These are phyloP conservation scores for Agrilus mali DNA, from an alignment of 2,888 invertebrate species.

Conservation along the genomic window DNA sequence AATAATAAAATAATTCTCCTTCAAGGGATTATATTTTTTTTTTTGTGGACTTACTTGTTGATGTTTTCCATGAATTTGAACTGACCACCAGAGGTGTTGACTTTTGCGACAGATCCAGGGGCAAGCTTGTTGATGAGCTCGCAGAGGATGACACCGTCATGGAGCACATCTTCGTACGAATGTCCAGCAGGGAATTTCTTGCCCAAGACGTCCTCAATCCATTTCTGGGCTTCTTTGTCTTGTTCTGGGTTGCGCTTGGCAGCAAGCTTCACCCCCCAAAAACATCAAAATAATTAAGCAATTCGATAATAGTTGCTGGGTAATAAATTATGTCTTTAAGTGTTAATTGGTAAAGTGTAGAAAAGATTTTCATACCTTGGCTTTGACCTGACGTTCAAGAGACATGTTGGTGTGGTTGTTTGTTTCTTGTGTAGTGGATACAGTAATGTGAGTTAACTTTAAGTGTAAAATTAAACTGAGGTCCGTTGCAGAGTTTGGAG, in stretches of 20 bases:
- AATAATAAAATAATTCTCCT: background rate
- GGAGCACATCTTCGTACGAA: constrained; percentile 76
- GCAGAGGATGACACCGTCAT: constrained; percentile 88
- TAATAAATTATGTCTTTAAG: no score
- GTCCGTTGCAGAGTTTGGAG: constrained; percentile 26
- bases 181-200: constrained; percentile 77
- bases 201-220: constrained; percentile 81
- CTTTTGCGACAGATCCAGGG: constrained; percentile 79
- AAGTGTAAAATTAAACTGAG: constrained; percentile 24
- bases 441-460: constrained; percentile 16
- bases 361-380: constrained; percentile 49
- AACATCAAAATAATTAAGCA: no score
- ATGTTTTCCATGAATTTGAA: constrained; percentile 99
- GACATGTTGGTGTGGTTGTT: constrained; percentile 55
- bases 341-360: no score
- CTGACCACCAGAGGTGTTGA: constrained; percentile 89
- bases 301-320: background rate
- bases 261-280: constrained; percentile 47
- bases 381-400: constrained; percentile 84
- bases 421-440: constrained; percentile 6
- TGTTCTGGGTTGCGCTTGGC: constrained; percentile 70
- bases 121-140: constrained; percentile 86
- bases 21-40: background rate
- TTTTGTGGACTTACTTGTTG: constrained; percentile 57
- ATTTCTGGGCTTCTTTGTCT: constrained; percentile 81